Conservation (phyloP, 2,113 vertebrate species). For the Zosterops hypoxanthus region DNA sequence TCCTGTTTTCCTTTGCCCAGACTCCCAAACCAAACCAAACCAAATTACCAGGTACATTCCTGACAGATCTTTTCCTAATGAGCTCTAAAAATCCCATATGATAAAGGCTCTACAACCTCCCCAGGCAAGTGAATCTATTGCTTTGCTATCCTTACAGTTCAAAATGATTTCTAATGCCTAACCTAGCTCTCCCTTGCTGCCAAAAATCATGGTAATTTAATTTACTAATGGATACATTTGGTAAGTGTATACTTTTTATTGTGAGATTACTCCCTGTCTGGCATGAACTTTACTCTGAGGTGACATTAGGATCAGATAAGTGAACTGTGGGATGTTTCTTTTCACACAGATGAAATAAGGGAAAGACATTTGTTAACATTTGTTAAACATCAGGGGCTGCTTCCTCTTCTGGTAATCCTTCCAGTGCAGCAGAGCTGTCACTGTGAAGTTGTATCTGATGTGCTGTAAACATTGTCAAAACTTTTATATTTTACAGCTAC, state of each 20-base stretch:
- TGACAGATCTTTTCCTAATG: constrained; percentile 21
- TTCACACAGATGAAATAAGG: constrained; percentile 34
- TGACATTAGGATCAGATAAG: constrained; percentile 53
- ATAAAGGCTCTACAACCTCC: neutral
- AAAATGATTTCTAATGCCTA: constrained; percentile 18
- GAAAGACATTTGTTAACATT: constrained; percentile 9
- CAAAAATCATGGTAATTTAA: constrained; percentile 54
- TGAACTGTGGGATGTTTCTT: constrained; percentile 47
- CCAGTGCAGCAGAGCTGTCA: neutral
- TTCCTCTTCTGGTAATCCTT: neutral
- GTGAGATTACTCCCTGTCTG: constrained; percentile 34
- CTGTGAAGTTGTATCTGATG: neutral
- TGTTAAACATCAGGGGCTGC: neutral
- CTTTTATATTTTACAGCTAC: constrained; percentile 18
- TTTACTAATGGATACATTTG: constrained; percentile 54
- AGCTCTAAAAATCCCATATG: constrained; percentile 6
- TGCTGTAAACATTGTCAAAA: constrained; percentile 31
- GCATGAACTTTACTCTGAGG: constrained; percentile 43
- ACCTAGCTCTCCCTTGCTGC: constrained; percentile 24
- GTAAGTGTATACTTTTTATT: constrained; percentile 36
- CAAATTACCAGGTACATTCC: constrained; percentile 21
- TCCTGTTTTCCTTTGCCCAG: neutral
- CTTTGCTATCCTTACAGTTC: constrained; percentile 6
- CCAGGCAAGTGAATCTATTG: constrained; percentile 24
- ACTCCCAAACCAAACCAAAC: neutral